These are phyloP conservation scores for Ctenomys sociabilis DNA, from an alignment of 2,113 vertebrate genomes.

Conservation along the genomic window DNA sequence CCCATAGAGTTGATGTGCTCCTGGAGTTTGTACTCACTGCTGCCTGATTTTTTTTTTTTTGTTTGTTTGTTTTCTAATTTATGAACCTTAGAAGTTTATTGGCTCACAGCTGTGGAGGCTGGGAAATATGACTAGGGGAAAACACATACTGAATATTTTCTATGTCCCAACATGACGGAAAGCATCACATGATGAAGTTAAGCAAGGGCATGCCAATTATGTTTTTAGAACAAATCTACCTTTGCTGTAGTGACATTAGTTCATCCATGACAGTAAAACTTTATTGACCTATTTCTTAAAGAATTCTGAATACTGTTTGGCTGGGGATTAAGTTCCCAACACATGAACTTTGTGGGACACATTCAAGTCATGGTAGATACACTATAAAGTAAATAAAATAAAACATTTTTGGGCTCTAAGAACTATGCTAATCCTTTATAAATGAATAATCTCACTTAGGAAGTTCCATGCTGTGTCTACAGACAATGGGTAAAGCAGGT, in stretches of 20 bases:
- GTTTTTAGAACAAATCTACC: background rate
- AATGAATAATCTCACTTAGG: background rate
- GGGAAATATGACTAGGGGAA: background rate
- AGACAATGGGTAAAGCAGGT: background rate
- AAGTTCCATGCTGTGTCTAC: background rate
- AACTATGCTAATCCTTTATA: background rate
- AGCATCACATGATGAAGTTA: background rate
- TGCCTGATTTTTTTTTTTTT: too few species aligned
- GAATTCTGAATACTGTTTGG: background rate
- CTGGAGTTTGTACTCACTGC: background rate
- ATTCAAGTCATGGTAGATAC: background rate
- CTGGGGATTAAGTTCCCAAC: background rate
- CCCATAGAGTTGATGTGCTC: background rate
- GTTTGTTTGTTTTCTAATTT: too few species aligned
- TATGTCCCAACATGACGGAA: background rate
- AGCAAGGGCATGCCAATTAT: background rate
- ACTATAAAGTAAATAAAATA: slow-evolving; percentile 25
- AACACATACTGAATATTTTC: background rate
- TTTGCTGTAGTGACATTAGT: background rate
- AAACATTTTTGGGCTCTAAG: background rate
- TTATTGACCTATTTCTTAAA: background rate
- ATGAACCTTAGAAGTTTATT: background rate
- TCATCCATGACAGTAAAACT: background rate
- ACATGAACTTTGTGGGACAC: background rate
- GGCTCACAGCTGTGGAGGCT: background rate